Evolutionary conservation across 2,888 invertebrate species (phyloP).

Genomic region (Mythimna loreyi): DNA sequence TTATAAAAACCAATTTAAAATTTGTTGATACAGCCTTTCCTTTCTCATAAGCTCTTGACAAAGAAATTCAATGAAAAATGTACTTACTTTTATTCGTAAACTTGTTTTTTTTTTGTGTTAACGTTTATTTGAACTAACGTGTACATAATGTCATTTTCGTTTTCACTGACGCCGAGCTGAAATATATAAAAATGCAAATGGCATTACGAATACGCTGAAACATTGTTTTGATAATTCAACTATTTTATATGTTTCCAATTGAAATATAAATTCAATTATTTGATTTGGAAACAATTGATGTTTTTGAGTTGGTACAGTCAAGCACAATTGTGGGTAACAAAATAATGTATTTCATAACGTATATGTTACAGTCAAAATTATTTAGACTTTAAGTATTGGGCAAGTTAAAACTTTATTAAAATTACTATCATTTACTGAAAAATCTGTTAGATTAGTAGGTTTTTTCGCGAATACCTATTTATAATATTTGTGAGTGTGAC

Average conservation of each 20-base stretch:
- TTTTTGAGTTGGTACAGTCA: conserved; percentile 19
- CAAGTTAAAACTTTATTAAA: too few relatives aligned
- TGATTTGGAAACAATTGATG: conserved; percentile 9
- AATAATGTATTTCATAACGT: background rate
- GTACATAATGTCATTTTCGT: conserved; percentile 35
- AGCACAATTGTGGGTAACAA: background rate
- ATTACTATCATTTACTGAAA: too few relatives aligned
- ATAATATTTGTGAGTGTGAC: too few relatives aligned
- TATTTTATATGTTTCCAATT: conserved; percentile 28
- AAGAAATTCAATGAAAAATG: too few relatives aligned
- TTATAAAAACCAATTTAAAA: conserved; percentile 57
- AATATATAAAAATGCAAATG: conserved; percentile 44
- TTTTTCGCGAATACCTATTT: too few relatives aligned
- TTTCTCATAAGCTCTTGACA: conserved; percentile 47
- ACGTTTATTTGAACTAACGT: conserved; percentile 37
- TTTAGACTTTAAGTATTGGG: too few relatives aligned
- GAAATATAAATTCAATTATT: conserved; percentile 40
- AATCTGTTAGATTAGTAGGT: too few relatives aligned
- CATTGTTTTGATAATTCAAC: conserved; percentile 45
- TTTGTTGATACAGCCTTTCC: conserved; percentile 49
- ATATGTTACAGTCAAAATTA: too few relatives aligned
- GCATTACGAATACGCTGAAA: conserved; percentile 32
- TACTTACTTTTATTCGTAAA: background rate
- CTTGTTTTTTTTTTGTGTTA: conserved; percentile 9
- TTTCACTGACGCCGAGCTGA: conserved; percentile 19